Base-by-base conservation (phyloP, 2,797 vertebrate species). In the Mormyrops attenuatus region DNA sequence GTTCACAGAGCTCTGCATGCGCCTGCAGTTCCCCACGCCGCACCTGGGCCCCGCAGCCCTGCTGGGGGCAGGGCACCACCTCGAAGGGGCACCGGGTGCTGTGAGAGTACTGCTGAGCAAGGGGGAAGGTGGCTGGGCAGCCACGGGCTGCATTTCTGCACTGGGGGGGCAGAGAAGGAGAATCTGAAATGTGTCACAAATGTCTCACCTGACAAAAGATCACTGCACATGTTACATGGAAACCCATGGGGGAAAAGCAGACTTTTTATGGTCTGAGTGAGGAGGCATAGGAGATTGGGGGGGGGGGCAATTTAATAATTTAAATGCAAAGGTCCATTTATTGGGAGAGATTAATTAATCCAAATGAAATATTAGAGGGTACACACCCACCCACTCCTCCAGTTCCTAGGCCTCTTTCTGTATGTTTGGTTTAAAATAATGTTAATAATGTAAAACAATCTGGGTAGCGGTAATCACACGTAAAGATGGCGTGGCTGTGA, bases 131-230 rank as follows among this genome's bases (percentile, higher is more conserved):
- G 73, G 95, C 95, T 53, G 91, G 73, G 92, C 97, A 97, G 89
- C 97, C 97, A 13, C 94, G 94, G 89, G 95, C 94, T 5, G 95
- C 94, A 7, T 97, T 97, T 92, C 95, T 96, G 92, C 97, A 97
- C 97, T 97, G 90, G 0, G 38, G 89, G 57, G 89, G 11, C 60
- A 53, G 30, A 90, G 1, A 17, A 91, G 0, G 38, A 30, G 30
- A 7, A 73, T 73, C 30, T 0, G 22, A 34, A 34, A 47, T 50
- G 44, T 15, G 4, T 52, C 47, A 26, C 7, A 52, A 34, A 84
- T 49, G 44, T 84, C 38, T 87, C 49, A 0, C 6, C 49, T 30
- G 47, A 86, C 26, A 86, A 53, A 84, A 38, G 34, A 13, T 41
- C 69, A 80, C 73, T 80, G 15, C 17, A n/a, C 34, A n/a, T 44